Evolutionary conservation across 2,888 invertebrate genomes (phyloP).

Genomic region (Drosophila nigritarsus): DNA sequence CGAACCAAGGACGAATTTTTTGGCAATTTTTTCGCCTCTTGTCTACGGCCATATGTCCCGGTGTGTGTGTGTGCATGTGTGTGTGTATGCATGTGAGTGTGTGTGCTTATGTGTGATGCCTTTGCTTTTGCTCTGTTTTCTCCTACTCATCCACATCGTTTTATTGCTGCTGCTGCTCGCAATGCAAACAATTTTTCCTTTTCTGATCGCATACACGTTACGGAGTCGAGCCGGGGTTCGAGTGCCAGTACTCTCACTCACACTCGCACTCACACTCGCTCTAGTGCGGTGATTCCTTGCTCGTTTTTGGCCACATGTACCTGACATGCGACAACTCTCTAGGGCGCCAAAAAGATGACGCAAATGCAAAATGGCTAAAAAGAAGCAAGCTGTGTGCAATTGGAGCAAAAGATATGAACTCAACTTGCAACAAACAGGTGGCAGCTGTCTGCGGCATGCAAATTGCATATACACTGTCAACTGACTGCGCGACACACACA

Average conservation of each 20-base stretch:
- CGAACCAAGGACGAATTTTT: conserved; percentile 84
- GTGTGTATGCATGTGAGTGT: conserved; percentile 1
- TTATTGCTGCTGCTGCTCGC: conserved; percentile 34
- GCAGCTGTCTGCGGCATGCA: conserved; percentile 30
- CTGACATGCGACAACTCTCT: conserved; percentile 7
- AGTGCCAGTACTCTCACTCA: conserved; percentile 6
- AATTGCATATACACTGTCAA: conserved; percentile 18
- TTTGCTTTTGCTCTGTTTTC: conserved; percentile 55
- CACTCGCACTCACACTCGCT: background rate
- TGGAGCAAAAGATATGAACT: conserved; percentile 12
- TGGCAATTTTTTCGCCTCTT: conserved; percentile 74
- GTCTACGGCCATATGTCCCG: conserved; percentile 25
- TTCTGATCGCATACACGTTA: conserved; percentile 30
- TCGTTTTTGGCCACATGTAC: conserved; percentile 34
- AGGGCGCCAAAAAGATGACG: conserved; percentile 40
- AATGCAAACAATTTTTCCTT: conserved; percentile 53
- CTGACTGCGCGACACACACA: background rate
- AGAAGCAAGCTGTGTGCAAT: conserved; percentile 15
- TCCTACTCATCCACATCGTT: conserved; percentile 33
- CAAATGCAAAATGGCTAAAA: conserved; percentile 30
- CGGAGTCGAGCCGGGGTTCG: conserved; percentile 17
- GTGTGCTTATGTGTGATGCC: conserved; percentile 23
- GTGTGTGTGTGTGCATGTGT: background rate
- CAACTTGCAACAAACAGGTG: conserved; percentile 29
- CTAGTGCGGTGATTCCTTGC: conserved; percentile 41